A percentile compares a stretch with the other conserved stretches of the same genome.
These are phyloP conservation scores for Melinaea marsaeus DNA, from an alignment of 2,888 invertebrate genomes.

Conservation along the genomic window DNA sequence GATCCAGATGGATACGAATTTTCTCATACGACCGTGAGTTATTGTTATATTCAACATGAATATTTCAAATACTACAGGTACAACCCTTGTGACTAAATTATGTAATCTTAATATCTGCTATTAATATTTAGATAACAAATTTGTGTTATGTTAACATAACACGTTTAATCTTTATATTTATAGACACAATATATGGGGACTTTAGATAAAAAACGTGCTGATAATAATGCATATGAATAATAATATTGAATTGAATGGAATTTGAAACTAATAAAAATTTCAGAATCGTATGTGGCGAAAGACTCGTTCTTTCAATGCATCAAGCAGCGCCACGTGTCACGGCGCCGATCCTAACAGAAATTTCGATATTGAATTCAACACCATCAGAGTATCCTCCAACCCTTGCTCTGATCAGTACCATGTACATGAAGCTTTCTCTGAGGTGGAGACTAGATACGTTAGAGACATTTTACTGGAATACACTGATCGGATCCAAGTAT, in stretches of 20 bases:
- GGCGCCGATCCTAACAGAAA: conserved; percentile 50
- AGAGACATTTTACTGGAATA: conserved; percentile 68
- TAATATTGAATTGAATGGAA: too few species aligned
- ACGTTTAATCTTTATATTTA: too few species aligned
- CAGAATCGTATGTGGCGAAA: conserved; percentile 47
- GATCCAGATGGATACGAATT: conserved; percentile 87
- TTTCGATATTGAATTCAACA: conserved; percentile 44
- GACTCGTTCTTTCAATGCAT: conserved; percentile 41
- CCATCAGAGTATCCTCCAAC: conserved; percentile 42
- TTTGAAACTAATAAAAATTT: background rate
- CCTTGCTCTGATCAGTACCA: conserved; percentile 79
- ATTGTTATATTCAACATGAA: too few species aligned
- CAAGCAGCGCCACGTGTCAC: conserved; percentile 36
- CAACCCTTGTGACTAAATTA: too few species aligned
- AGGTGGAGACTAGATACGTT: conserved; percentile 77
- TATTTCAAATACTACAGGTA: background rate
- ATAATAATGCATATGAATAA: too few species aligned
- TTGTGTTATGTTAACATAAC: too few species aligned
- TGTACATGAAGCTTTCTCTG: conserved; percentile 79
- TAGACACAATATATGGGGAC: too few species aligned
- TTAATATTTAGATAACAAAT: too few species aligned
- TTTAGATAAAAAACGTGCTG: too few species aligned
- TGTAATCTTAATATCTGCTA: too few species aligned
- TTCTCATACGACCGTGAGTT: conserved; percentile 56
- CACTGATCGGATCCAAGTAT: conserved; percentile 40